Conservation (phyloP, 1,140 invertebrate species). For the Meloidogyne hapla region DNA sequence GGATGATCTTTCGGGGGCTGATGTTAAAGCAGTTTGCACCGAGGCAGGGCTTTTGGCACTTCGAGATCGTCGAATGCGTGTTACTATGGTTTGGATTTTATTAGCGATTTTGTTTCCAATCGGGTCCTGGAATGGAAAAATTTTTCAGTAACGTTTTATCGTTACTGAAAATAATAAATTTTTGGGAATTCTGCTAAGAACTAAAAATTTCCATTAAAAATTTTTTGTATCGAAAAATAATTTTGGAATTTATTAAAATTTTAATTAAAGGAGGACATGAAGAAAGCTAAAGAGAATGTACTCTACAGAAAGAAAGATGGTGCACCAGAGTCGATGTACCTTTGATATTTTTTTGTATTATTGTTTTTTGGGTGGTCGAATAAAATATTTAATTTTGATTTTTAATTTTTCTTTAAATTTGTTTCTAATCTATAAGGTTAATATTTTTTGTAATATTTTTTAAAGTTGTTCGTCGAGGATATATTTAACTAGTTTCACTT, state of each 20-base stretch:
- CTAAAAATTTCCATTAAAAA: too few species aligned
- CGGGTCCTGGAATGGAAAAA: too few species aligned
- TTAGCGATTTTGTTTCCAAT: too few species aligned
- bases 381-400: not conserved
- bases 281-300: constrained; percentile 98
- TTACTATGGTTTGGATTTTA: constrained; percentile 75
- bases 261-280: constrained; percentile 82
- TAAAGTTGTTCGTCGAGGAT: too few species aligned
- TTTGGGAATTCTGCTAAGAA: too few species aligned
- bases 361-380: not conserved
- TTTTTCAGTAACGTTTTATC: too few species aligned
- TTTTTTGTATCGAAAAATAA: too few species aligned
- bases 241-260: too few species aligned
- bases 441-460: too few species aligned
- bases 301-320: constrained; percentile 98
- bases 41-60: constrained; percentile 97
- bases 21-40: constrained; percentile 96
- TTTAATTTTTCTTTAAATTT: not conserved
- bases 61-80: constrained; percentile 95
- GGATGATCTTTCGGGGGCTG: constrained; percentile 96
- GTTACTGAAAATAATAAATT: too few species aligned
- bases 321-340: constrained; percentile 95
- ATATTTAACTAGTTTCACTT: too few species aligned
- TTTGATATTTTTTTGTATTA: constrained; percentile 71
- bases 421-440: too few species aligned